A percentile compares a stretch with the other conserved stretches of the same genome.
phyloP scores from a whole-genome alignment of 2,113 vertebrate genomes.

The Clarias batrachus region DNA sequence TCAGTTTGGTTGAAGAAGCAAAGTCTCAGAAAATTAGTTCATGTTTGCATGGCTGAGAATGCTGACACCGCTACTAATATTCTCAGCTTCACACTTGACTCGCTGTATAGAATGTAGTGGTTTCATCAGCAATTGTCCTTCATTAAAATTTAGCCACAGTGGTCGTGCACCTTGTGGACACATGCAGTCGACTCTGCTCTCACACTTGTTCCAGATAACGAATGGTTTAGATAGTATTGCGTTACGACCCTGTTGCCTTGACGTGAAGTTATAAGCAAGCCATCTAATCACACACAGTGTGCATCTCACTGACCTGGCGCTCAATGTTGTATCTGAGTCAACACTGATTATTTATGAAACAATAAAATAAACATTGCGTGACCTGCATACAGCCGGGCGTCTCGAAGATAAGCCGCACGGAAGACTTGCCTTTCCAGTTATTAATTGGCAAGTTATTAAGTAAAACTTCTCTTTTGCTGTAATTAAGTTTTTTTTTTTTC shows the following conservation, averaged over 20 bases:
- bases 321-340: conserved; percentile 23
- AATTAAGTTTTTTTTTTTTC: no score
- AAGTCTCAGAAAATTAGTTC: conserved; percentile 5
- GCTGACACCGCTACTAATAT: conserved; percentile 58
- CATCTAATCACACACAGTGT: conserved; percentile 9
- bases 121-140: conserved; percentile 2
- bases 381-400: conserved; percentile 35
- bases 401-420: conserved; percentile 37
- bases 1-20: not conserved
- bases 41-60: not conserved
- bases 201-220: not conserved
- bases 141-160: not conserved
- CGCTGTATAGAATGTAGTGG: not conserved
- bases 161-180: not conserved
- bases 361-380: conserved; percentile 51
- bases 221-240: conserved; percentile 36
- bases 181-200: not conserved
- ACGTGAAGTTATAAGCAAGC: conserved; percentile 24
- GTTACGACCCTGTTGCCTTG: not conserved
- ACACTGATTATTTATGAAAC: conserved; percentile 54
- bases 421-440: not conserved
- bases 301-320: not conserved
- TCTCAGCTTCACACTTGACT: conserved; percentile 45
- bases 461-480: no score
- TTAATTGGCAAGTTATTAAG: no score